These are phyloP conservation scores for Orestias chungarensis DNA, from an alignment of 2,797 vertebrate species.

Conservation along the genomic window DNA sequence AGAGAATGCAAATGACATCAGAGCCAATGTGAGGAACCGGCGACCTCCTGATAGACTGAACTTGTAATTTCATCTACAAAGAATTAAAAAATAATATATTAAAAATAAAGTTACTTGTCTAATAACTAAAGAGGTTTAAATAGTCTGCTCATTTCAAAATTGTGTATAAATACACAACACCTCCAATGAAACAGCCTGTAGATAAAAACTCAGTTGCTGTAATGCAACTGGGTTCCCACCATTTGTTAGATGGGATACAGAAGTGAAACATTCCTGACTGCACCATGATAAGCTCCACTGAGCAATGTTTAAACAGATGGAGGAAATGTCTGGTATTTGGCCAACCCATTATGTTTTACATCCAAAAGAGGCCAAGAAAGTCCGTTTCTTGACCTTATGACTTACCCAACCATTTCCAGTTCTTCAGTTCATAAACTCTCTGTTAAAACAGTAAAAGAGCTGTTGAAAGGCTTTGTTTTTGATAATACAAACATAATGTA, in stretches of 20 bases:
- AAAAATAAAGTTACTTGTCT: too few relatives aligned
- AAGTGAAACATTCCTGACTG: background rate
- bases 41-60: slow-evolving; percentile 1
- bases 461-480: background rate
- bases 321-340: background rate
- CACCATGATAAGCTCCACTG: background rate
- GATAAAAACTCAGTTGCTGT: too few relatives aligned
- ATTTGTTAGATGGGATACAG: background rate
- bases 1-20: background rate
- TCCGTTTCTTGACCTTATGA: background rate
- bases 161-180: too few relatives aligned
- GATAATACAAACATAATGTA: background rate
- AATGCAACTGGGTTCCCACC: background rate
- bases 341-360: background rate
- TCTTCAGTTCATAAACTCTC: background rate
- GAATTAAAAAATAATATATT: background rate
- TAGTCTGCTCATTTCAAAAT: too few relatives aligned
- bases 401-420: background rate
- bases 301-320: background rate
- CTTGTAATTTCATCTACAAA: background rate
- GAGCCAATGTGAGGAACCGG: slow-evolving; percentile 2
- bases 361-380: background rate
- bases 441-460: background rate
- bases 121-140: too few relatives aligned
- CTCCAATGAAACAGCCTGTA: too few relatives aligned